phyloP scores from a whole-genome alignment of 2,888 invertebrate species.

The Uropetala carovei region DNA sequence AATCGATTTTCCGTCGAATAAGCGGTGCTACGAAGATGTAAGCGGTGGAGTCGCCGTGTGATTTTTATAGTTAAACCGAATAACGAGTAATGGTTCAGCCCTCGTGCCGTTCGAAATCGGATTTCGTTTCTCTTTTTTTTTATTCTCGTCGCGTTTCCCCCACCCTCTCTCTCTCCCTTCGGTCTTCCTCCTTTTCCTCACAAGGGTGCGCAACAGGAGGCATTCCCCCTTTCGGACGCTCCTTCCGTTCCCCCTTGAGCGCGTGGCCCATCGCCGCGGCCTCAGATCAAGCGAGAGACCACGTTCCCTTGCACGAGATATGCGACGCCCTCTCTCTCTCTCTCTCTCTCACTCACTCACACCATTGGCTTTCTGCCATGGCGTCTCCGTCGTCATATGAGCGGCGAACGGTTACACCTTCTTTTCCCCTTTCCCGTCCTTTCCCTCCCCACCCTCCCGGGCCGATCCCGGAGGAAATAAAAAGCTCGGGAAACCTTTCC shows the following conservation, averaged over 20 bases:
- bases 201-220: neutral
- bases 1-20: no score
- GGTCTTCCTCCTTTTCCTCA: neutral
- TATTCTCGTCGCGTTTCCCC: neutral
- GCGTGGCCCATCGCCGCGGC: neutral
- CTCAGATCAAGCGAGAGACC: constrained; percentile 34
- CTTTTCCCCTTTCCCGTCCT: neutral
- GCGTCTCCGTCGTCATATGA: constrained; percentile 1
- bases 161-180: neutral
- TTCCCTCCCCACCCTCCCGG: neutral
- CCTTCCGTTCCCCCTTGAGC: neutral
- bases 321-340: neutral
- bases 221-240: neutral
- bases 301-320: constrained; percentile 34
- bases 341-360: neutral
- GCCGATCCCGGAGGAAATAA: neutral
- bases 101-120: neutral
- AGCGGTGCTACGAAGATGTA: no score
- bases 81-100: no score
- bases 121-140: neutral
- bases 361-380: constrained; percentile 46
- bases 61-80: no score
- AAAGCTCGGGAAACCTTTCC: neutral
- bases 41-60: no score
- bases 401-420: constrained; percentile 14